These are phyloP conservation scores for Periphyllus acericola DNA, from an alignment of 2,888 invertebrate genomes.

Conservation along the genomic window DNA sequence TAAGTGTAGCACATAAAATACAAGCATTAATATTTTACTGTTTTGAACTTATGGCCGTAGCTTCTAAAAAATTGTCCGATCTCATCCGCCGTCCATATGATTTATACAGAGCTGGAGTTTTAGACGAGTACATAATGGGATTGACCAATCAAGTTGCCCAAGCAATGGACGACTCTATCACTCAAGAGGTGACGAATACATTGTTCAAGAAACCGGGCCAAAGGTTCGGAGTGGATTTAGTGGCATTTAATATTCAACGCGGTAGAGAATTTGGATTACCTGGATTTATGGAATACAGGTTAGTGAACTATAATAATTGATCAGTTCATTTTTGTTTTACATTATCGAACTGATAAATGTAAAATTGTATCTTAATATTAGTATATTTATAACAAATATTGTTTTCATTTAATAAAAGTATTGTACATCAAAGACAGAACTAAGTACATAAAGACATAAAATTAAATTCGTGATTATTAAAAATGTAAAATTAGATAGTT, in stretches of 20 bases:
- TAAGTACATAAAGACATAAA: too few relatives aligned
- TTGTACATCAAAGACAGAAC: too few relatives aligned
- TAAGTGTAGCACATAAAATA: background rate
- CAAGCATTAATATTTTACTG: background rate
- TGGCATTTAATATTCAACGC: slow-evolving; percentile 92
- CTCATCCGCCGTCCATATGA: slow-evolving; percentile 90
- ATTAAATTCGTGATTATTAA: background rate
- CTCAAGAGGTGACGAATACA: slow-evolving; percentile 86
- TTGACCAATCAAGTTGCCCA: slow-evolving; percentile 94
- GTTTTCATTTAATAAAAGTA: too few relatives aligned
- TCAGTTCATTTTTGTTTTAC: background rate
- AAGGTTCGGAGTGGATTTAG: slow-evolving; percentile 85
- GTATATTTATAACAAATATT: background rate
- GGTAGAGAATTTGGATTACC: slow-evolving; percentile 92
- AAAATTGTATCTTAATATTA: background rate
- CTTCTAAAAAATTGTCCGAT: slow-evolving; percentile 87
- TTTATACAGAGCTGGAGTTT: slow-evolving; percentile 87
- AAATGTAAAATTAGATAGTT: background rate
- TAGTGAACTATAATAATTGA: slow-evolving; percentile 12
- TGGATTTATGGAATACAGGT: slow-evolving; percentile 89
- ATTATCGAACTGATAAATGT: background rate
- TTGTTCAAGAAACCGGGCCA: slow-evolving; percentile 77
- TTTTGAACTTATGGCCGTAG: slow-evolving; percentile 69
- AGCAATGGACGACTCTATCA: slow-evolving; percentile 94
- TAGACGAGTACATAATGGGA: slow-evolving; percentile 93